These are phyloP conservation scores for Tokudaia tokunoshimensis DNA, from an alignment of 2,797 vertebrate species.

Conservation along the genomic window DNA sequence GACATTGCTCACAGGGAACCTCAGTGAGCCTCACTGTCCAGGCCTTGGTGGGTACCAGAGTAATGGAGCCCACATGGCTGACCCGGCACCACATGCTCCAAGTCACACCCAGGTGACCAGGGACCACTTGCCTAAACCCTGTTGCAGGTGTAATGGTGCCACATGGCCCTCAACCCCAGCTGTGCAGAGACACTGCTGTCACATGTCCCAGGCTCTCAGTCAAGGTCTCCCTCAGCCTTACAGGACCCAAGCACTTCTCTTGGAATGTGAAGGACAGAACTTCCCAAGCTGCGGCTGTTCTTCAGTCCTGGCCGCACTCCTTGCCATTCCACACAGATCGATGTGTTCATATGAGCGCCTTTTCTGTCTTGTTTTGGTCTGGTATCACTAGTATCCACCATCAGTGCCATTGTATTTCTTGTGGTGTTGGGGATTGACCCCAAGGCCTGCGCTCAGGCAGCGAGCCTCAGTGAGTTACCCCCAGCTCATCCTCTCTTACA, in stretches of 20 bases:
- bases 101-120: too few species aligned
- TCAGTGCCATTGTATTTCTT: too few species aligned
- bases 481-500: not conserved
- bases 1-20: not conserved
- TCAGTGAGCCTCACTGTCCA: not conserved
- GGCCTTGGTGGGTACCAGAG: not conserved
- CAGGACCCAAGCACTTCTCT: not conserved
- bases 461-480: not conserved
- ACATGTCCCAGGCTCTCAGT: too few species aligned
- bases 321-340: too few species aligned
- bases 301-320: rapidly evolving
- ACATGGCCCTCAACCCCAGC: not conserved
- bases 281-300: not conserved
- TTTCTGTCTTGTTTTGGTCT: not conserved
- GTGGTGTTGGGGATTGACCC: too few species aligned
- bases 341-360: rapidly evolving
- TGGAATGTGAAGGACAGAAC: not conserved
- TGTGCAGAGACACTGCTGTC: not conserved
- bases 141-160: too few species aligned
- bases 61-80: not conserved
- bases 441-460: not conserved
- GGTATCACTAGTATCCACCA: too few species aligned
- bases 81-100: not conserved
- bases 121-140: not conserved
- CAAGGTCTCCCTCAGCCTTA: not conserved